Evolutionary conservation across 1,140 invertebrate species (phyloP), one percentile per base, ranked within the genome.

Genomic region (Drosophila rufa): DNA sequence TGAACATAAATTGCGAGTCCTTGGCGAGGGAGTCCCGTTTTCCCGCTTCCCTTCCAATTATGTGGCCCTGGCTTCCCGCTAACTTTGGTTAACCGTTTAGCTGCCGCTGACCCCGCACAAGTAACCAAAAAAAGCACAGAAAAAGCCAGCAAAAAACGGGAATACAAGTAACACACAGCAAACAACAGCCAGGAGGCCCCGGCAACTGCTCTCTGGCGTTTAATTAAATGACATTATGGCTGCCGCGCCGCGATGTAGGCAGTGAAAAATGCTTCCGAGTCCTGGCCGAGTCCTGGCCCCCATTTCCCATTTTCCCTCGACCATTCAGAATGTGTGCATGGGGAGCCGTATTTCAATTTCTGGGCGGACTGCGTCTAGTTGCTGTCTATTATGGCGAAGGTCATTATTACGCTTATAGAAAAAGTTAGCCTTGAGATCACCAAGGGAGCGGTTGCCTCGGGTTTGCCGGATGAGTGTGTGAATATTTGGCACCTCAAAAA

Each of bases 201-300:
- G 51, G 51, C 71, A 90, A 90, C 85, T 84, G 85, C 85, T 90
- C 85, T 90, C 85, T 79, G 75, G 81, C 85, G 85, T 90, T 90
- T 90, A 90, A 90, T 90, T 90, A 90, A 90, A 90, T 90, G 85
- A 90, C 85, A 90, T 90, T 90, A 90, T 90, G 85, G 79, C 78
- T 65, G 19, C 45, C 69, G 68, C 74, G 40, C 45, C 65, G 51
- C 66, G 25, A 43, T 74, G 79, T 87, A 87, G 83, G 83, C 83
- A 80, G 57, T 80, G 80, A 66, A 89, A 89, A 87, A 84, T 73
- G 74, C 68, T 75, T 64, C 76, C 65, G 79, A 47, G 60, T 75
- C 55, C 64, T 65, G 51, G 50, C 46, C 68, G 61, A 9, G 27
- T 27, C 27, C 27, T 7, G 48, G 47, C 76, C 64, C 58, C 56